These are phyloP conservation scores for Alca torda DNA, from an alignment of 2,797 vertebrate species.

Conservation along the genomic window DNA sequence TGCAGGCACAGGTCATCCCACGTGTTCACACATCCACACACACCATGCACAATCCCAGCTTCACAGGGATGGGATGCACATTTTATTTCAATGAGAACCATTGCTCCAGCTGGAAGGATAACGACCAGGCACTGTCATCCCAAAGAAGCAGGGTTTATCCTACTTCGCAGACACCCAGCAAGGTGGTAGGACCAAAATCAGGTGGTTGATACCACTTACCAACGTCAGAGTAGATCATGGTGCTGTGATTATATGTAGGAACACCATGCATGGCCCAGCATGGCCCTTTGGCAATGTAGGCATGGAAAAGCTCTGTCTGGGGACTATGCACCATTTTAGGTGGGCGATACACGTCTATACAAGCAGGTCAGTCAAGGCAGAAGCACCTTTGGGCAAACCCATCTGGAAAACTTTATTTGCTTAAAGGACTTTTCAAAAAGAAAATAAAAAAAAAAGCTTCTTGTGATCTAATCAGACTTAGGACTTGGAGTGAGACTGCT, in stretches of 20 bases:
- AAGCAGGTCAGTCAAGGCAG: background rate
- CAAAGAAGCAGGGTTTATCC: background rate
- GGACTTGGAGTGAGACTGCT: background rate
- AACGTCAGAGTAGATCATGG: accelerated
- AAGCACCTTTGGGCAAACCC: background rate
- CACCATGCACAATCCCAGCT: background rate
- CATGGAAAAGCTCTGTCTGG: background rate
- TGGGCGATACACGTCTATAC: accelerated
- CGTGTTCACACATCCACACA: background rate
- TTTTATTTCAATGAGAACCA: background rate
- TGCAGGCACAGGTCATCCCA: background rate
- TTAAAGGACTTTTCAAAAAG: background rate
- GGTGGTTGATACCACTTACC: background rate
- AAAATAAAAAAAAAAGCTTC: background rate
- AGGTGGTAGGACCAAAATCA: background rate
- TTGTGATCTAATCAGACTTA: background rate
- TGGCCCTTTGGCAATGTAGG: background rate
- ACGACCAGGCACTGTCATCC: background rate
- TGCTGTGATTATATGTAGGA: background rate
- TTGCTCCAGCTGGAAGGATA: background rate
- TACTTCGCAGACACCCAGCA: background rate
- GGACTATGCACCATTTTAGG: background rate
- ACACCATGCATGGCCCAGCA: background rate
- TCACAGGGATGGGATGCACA: too few relatives aligned
- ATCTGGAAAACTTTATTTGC: background rate